Evolutionary conservation across 2,888 invertebrate genomes (phyloP).

Genomic region (Stenolophus ochropezus): DNA sequence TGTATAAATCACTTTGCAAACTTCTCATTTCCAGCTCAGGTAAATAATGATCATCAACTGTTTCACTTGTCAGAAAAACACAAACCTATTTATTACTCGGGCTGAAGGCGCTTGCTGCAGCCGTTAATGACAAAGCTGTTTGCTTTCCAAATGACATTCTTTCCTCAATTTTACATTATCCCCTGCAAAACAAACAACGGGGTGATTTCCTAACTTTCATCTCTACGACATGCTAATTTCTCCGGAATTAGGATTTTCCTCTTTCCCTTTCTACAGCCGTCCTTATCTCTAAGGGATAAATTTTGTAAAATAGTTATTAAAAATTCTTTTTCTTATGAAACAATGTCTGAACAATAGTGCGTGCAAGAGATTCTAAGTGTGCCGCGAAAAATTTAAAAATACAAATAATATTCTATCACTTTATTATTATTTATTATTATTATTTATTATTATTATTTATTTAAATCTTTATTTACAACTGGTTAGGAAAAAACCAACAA

Average conservation of each 20-base stretch:
- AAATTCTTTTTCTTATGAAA: too few species aligned
- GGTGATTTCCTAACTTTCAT: not conserved
- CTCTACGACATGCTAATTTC: not conserved
- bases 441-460: too few species aligned
- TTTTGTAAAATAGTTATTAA: too few species aligned
- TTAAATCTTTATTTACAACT: too few species aligned
- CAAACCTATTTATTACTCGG: slow-evolving; percentile 58
- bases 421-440: too few species aligned
- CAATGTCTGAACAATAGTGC: too few species aligned
- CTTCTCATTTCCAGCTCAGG: slow-evolving; percentile 55
- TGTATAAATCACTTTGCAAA: slow-evolving; percentile 53
- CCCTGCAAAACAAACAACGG: slow-evolving; percentile 48
- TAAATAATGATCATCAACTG: slow-evolving; percentile 60
- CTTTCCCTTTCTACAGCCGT: not conserved
- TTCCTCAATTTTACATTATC: slow-evolving; percentile 58
- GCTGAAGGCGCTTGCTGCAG: slow-evolving; percentile 41
- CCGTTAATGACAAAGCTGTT: slow-evolving; percentile 59
- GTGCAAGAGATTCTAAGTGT: too few species aligned
- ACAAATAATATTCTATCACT: too few species aligned
- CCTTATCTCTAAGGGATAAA: not conserved
- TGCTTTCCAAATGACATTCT: slow-evolving; percentile 60
- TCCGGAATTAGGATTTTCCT: not conserved
- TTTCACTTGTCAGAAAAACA: slow-evolving; percentile 60
- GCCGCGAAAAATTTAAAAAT: too few species aligned
- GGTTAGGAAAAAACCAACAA: too few species aligned